Base-by-base conservation (phyloP, 1,140 invertebrate species). In the Lordiphosa clarofinis region DNA sequence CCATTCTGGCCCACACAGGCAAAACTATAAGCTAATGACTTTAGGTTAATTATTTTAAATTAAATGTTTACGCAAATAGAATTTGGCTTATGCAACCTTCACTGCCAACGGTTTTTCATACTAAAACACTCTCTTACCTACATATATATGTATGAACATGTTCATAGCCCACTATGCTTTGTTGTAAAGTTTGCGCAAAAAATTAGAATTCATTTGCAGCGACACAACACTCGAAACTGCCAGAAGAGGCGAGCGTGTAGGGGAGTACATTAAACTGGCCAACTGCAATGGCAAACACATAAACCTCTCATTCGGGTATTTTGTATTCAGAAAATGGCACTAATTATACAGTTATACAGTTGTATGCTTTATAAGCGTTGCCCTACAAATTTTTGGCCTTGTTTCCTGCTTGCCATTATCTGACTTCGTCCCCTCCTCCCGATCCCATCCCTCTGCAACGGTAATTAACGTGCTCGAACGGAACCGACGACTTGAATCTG, bases 391-490 rank as follows among this genome's bases (percentile, higher is more conserved):
- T 75, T 79, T 82, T 64, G 75, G 75, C 56, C 61, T 76, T 67
- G 58, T 58, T 81, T 81, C 75, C 72, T 71, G 71, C 67, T 57
- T 48, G 60, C 48, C 67, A 71, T 75, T 75, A 71, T 79, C 71
- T 71, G 54, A 28, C 38, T 47, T 11, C 15, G 24, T 33, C 44
- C 36, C n/a, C n/a, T n/a, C n/a, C 8, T 10, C 44, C 8, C 24
- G 19, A 19, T 19, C 19, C 19, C 19, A 38, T 3, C 28, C 28
- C 28, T 31, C 56, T 57, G 62, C 56, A 60, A 81, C 72, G 78
- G 78, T 81, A 81, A 81, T 81, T 81, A 81, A 81, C 78, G 76
- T 84, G 70, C 78, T 81, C 73, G 76, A 81, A 82, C 76, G 76
- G 76, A 81, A 81, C 63, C 73, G 63, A 75, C 78, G 76, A 82